Evolutionary conservation across 2,888 invertebrate genomes (phyloP).

Genomic region (Rhingia campestris): DNA sequence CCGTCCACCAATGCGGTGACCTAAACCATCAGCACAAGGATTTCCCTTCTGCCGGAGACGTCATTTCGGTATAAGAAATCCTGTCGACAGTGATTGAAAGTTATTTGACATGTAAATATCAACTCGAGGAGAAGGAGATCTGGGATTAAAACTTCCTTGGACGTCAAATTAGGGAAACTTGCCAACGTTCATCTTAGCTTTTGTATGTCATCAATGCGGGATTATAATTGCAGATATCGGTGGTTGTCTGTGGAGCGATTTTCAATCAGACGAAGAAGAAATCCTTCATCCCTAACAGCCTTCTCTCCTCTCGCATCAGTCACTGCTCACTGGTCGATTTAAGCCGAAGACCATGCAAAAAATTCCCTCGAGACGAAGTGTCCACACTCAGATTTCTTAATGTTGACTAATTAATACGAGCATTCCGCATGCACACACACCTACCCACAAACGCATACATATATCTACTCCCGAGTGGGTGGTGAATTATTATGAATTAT

Average conservation of each 20-base stretch:
- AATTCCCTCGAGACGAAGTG: slow-evolving; percentile 67
- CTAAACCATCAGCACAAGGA: slow-evolving; percentile 18
- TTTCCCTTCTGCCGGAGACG: slow-evolving; percentile 1
- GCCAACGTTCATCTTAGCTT: slow-evolving; percentile 40
- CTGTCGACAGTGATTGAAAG: slow-evolving; percentile 75
- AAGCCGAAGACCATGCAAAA: slow-evolving; percentile 27
- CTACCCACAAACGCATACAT: background rate
- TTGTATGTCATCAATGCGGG: slow-evolving; percentile 59
- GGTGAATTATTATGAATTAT: slow-evolving; percentile 73
- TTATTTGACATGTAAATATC: slow-evolving; percentile 75
- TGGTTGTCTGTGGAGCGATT: slow-evolving; percentile 38
- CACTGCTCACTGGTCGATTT: slow-evolving; percentile 29
- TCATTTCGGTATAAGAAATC: slow-evolving; percentile 49
- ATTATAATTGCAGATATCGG: slow-evolving; percentile 72
- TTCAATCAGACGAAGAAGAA: slow-evolving; percentile 53
- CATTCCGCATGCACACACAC: slow-evolving; percentile 33
- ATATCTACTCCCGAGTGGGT: background rate
- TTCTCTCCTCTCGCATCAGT: slow-evolving; percentile 47
- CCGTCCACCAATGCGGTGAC: slow-evolving; percentile 39
- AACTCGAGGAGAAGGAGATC: slow-evolving; percentile 61
- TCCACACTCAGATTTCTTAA: slow-evolving; percentile 74
- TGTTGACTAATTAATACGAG: slow-evolving; percentile 74
- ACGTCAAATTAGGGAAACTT: slow-evolving; percentile 67
- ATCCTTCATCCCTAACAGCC: slow-evolving; percentile 4
- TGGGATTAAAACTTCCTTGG: slow-evolving; percentile 61